Conservation (phyloP, 1,140 invertebrate genomes). For the Rhopalosiphum padi region DNA sequence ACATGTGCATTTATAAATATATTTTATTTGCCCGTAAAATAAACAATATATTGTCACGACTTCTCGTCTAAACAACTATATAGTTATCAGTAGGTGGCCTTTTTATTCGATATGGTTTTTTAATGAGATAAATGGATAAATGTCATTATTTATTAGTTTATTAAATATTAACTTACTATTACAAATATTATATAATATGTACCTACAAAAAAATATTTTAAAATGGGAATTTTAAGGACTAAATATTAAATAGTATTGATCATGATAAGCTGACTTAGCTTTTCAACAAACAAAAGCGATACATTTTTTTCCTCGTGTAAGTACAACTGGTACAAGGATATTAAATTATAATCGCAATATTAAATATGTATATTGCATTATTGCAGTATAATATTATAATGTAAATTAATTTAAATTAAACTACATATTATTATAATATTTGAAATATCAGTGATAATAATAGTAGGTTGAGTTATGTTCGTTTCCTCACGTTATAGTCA, state of each 20-base stretch:
- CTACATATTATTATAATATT: not conserved
- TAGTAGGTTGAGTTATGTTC: not conserved
- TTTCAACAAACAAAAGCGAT: not conserved
- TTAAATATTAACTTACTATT: not conserved
- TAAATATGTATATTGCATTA: too few species aligned
- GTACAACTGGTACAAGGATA: not conserved
- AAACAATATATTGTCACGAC: not conserved
- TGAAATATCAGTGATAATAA: not conserved
- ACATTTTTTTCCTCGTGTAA: not conserved
- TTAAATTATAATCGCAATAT: not conserved
- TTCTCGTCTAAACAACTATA: not conserved
- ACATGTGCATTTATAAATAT: not conserved
- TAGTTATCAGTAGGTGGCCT: not conserved
- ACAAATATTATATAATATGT: not conserved
- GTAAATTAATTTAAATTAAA: not conserved
- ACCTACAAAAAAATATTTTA: not conserved
- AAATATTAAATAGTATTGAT: not conserved
- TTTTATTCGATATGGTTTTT: not conserved
- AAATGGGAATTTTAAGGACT: not conserved
- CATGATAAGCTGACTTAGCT: not conserved
- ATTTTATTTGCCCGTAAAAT: not conserved
- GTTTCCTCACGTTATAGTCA: not conserved
- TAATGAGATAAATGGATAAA: constrained; percentile 26
- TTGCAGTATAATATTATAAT: not conserved
- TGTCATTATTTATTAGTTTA: not conserved